These are phyloP conservation scores for Pharmacophagus antenor DNA, from an alignment of 2,888 invertebrate genomes.

Conservation along the genomic window DNA sequence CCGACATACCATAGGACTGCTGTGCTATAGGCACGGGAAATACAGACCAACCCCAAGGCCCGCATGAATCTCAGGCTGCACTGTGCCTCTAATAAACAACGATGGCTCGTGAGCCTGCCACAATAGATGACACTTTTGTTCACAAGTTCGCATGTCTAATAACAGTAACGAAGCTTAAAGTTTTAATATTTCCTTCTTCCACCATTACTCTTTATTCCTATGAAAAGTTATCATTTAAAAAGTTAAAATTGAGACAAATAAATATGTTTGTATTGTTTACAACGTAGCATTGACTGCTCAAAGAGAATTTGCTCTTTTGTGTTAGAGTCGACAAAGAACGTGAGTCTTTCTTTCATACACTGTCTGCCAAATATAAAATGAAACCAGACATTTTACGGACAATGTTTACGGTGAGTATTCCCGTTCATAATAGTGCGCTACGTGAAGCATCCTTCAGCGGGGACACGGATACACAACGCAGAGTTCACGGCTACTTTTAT, in stretches of 20 bases:
- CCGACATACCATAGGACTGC: too few relatives aligned
- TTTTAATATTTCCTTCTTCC: not conserved
- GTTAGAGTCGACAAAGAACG: slow-evolving; percentile 23
- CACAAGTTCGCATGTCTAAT: too few relatives aligned
- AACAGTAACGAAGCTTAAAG: too few relatives aligned
- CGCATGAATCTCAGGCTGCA: too few relatives aligned
- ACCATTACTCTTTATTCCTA: not conserved
- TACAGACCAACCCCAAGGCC: too few relatives aligned
- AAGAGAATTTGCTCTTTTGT: slow-evolving; percentile 15
- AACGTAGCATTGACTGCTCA: slow-evolving; percentile 1
- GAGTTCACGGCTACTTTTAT: slow-evolving; percentile 74
- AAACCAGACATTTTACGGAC: slow-evolving; percentile 29
- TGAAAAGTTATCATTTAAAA: not conserved
- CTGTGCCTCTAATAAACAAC: too few relatives aligned
- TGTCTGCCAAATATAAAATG: slow-evolving; percentile 32
- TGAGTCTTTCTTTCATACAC: slow-evolving; percentile 16
- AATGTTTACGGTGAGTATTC: slow-evolving; percentile 32
- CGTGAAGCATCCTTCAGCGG: slow-evolving; percentile 53
- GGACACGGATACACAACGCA: slow-evolving; percentile 43
- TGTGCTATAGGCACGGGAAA: too few relatives aligned
- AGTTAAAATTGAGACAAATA: slow-evolving; percentile 3
- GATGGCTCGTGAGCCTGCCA: too few relatives aligned
- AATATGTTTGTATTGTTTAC: slow-evolving; percentile 17
- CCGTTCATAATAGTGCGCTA: slow-evolving; percentile 22
- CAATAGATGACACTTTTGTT: too few relatives aligned